These are phyloP conservation scores for Pterocles gutturalis DNA, from an alignment of 2,113 vertebrate species.

Conservation along the genomic window DNA sequence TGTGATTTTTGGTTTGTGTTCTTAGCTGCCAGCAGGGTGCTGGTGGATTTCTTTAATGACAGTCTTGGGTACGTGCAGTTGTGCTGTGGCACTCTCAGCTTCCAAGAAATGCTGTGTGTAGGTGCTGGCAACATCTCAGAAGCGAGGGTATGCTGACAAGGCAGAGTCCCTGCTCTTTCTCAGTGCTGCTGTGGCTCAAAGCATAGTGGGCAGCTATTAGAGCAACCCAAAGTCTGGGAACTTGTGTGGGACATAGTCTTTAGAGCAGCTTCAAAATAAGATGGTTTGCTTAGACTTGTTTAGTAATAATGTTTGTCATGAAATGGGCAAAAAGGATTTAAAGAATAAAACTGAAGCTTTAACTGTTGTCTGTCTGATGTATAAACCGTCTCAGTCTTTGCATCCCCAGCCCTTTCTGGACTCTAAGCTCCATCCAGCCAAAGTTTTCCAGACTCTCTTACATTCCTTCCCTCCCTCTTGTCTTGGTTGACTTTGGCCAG, in stretches of 20 bases:
- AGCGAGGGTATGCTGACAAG: neutral
- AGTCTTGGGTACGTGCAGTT: neutral
- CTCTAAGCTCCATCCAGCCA: neutral
- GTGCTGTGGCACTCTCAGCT: neutral
- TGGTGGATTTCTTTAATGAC: slow-evolving; percentile 21
- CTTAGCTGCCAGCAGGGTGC: neutral
- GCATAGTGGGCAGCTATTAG: neutral
- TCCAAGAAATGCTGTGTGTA: slow-evolving; percentile 16
- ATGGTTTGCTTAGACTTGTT: neutral
- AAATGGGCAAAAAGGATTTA: neutral
- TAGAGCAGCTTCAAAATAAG: neutral
- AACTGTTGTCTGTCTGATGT: neutral
- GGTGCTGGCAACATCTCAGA: neutral
- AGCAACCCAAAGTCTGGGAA: neutral
- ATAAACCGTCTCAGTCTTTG: neutral
- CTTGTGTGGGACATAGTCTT: neutral
- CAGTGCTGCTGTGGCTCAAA: neutral
- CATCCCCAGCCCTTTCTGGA: neutral
- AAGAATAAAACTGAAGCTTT: neutral
- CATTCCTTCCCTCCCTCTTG: slow-evolving; percentile 16
- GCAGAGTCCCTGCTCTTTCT: neutral
- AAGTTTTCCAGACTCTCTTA: slow-evolving; percentile 30
- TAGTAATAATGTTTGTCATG: neutral
- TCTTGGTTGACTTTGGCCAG: slow-evolving; percentile 51
- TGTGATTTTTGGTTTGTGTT: slow-evolving; percentile 28